Conservation (phyloP, 2,113 vertebrate species). For the Pantherophis guttatus region DNA sequence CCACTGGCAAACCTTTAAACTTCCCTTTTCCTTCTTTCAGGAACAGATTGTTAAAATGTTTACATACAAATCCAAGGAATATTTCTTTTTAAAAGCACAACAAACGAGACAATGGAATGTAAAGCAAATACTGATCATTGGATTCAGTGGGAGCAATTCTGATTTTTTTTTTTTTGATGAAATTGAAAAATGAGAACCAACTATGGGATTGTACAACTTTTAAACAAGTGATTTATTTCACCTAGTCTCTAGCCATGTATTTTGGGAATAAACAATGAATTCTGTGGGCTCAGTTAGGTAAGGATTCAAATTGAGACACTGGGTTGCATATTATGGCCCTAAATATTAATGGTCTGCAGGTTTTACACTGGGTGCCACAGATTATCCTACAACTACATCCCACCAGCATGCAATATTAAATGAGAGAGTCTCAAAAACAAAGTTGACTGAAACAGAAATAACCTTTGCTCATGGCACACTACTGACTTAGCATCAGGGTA, state of each 20-base stretch:
- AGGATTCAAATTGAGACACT: not conserved
- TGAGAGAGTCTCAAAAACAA: conserved; percentile 5
- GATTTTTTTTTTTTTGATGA: conserved; percentile 46
- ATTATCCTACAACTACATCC: not conserved
- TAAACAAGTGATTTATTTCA: conserved; percentile 27
- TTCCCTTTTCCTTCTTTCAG: not conserved
- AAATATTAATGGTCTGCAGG: conserved; percentile 21
- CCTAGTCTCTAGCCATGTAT: conserved; percentile 10
- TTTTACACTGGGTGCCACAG: not conserved
- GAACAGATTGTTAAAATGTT: conserved; percentile 13
- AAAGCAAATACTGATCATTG: conserved; percentile 6
- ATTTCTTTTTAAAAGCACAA: not conserved
- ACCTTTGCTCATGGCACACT: not conserved
- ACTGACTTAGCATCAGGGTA: not conserved
- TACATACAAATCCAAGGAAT: conserved; percentile 4
- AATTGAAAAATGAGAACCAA: conserved; percentile 35
- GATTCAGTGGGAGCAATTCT: conserved; percentile 45
- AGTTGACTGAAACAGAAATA: not conserved
- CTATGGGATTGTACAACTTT: conserved; percentile 17
- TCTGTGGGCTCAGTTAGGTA: conserved; percentile 18
- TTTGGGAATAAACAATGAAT: conserved; percentile 10
- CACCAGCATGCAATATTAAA: not conserved
- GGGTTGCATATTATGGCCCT: conserved; percentile 32
- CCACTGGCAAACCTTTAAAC: not conserved
- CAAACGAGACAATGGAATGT: not conserved